Percentiles rank a stretch among this genome's conserved stretches.
phyloP scores from a whole-genome alignment of 2,113 vertebrate genomes.

The Myiagra hebetior region DNA sequence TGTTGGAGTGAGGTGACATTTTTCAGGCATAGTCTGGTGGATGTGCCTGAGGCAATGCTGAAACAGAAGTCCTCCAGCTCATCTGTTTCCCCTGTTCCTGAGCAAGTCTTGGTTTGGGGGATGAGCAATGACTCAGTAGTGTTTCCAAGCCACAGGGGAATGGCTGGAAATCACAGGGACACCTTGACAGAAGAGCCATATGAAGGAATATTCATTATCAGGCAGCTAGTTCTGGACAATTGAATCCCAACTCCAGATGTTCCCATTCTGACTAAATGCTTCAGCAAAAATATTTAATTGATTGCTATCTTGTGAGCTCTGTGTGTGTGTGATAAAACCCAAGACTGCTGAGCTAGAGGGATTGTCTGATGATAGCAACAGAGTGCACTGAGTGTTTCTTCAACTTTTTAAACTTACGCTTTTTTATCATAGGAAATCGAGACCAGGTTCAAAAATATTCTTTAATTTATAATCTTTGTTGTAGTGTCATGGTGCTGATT shows the following conservation, averaged over 20 bases:
- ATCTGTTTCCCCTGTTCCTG: not conserved
- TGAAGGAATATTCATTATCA: conserved; percentile 71
- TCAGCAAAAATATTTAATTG: conserved; percentile 49
- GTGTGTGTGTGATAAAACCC: conserved; percentile 39
- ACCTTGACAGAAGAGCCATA: conserved; percentile 44
- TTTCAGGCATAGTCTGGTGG: not conserved
- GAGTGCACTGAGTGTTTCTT: not conserved
- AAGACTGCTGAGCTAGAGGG: conserved; percentile 45
- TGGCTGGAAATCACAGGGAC: conserved; percentile 21
- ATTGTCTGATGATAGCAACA: conserved; percentile 15
- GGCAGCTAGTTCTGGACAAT: conserved; percentile 71
- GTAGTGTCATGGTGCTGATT: not conserved
- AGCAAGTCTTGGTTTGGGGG: not conserved
- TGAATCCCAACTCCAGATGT: conserved; percentile 73
- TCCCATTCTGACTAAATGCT: conserved; percentile 59
- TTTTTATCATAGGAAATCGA: not conserved
- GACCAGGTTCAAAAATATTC: not conserved
- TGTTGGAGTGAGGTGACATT: not conserved
- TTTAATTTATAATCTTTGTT: conserved; percentile 22
- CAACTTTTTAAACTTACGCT: not conserved
- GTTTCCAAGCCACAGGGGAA: not conserved
- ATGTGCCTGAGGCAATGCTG: not conserved
- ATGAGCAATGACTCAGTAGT: not conserved
- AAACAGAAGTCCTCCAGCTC: not conserved
- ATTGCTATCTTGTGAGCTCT: conserved; percentile 49